A percentile compares a stretch with the other conserved stretches of the same genome.
Conservation (phyloP, 1,140 invertebrate genomes). For the Diorhabda sublineata region DNA sequence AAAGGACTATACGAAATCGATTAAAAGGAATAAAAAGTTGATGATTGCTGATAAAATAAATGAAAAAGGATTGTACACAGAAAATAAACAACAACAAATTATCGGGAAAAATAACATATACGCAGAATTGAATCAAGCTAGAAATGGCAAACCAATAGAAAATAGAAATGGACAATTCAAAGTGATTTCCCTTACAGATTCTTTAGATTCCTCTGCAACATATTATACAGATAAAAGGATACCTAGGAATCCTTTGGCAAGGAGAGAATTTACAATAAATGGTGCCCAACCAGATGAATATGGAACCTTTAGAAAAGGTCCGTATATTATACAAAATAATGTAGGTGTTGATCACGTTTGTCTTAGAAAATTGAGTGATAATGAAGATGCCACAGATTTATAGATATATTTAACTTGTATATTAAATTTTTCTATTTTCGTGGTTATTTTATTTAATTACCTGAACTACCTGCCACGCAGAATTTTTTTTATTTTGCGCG, state of each 20-base stretch:
- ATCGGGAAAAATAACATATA: slow-evolving; percentile 24
- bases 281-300: slow-evolving; percentile 21
- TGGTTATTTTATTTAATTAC: not conserved
- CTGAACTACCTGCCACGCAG: too few relatives aligned
- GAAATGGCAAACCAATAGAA: slow-evolving; percentile 5
- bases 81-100: slow-evolving; percentile 26
- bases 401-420: slow-evolving; percentile 24
- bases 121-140: slow-evolving; percentile 24
- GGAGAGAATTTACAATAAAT: not conserved
- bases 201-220: not conserved
- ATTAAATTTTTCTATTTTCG: slow-evolving; percentile 19
- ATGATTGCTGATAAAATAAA: slow-evolving; percentile 17
- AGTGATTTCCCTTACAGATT: slow-evolving; percentile 27
- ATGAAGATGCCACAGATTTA: slow-evolving; percentile 41
- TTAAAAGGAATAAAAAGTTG: slow-evolving; percentile 46
- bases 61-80: slow-evolving; percentile 18
- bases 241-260: not conserved
- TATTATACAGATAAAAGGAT: not conserved
- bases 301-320: slow-evolving; percentile 42
- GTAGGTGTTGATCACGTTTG: slow-evolving; percentile 41
- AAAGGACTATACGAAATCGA: slow-evolving; percentile 57
- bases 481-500: too few relatives aligned
- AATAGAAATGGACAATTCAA: slow-evolving; percentile 15
- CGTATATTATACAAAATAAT: slow-evolving; percentile 40
- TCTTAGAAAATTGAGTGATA: slow-evolving; percentile 36